Evolutionary conservation across 2,888 invertebrate species (phyloP), one percentile per base, ranked within the genome.

Genomic region (Xestia sexstrigata): DNA sequence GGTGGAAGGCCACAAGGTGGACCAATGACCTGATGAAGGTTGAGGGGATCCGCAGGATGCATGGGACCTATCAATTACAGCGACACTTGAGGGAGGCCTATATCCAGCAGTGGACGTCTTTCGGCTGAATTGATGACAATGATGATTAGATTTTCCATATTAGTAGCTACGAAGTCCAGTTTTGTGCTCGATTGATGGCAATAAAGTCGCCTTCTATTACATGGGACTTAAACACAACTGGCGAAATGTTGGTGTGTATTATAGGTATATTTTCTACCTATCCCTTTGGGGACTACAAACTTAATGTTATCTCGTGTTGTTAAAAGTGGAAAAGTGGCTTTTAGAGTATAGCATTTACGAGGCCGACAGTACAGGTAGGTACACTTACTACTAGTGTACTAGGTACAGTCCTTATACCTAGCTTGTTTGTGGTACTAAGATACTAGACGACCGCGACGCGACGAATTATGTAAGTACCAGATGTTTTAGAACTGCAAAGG

Each of bases 361-460:
- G 39, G 30, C 15, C n/a, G 15, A 42, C 63, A 42, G 39, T n/a
- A 65, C 63, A n/a, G n/a, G n/a, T n/a, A n/a, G n/a, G n/a, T n/a
- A n/a, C n/a, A n/a, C n/a, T n/a, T n/a, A n/a, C 3, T 65, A 42
- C 63, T 65, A 39, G 39, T 65, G n/a, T 42, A 15, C 45, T 75
- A 62, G 20, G 20, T 49, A 74, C 15, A 74, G 62, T 23, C 26
- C n/a, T 23, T 77, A 26, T 11, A 83, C 13, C 49, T 60, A 39
- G n/a, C 49, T 60, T 60, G 80, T 71, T 72, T 80, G 84, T 84
- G 52, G 55, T 62, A 49, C 52, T 49, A 23, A 42, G 78, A 78
- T 66, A 45, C 35, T 49, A 66, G 35, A 58, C 63, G 9, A 78
- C 83, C 65, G 58, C 70, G 26, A 35, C n/a, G 49, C 39, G 15